phyloP scores from a whole-genome alignment of 35 echinoderm and acorn worm species.

The Holothuria glaberrima region DNA sequence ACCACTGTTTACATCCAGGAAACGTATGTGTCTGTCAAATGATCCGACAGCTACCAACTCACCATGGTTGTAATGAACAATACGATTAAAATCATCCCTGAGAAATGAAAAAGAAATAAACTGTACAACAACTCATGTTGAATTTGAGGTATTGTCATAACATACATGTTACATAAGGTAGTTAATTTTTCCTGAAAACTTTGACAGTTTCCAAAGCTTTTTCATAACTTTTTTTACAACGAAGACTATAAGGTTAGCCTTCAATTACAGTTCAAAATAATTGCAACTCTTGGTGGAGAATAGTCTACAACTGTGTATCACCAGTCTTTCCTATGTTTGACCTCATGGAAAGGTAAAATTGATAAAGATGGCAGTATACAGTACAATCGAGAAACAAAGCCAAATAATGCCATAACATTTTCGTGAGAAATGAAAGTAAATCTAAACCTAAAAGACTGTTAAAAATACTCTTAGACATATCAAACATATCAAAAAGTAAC shows the following conservation, averaged over 20 bases:
- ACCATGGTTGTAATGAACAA: conserved; percentile 94
- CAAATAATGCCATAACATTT: too few relatives aligned
- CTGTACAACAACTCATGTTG: neutral
- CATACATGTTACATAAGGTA: neutral
- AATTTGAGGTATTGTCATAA: too few relatives aligned
- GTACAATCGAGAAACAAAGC: too few relatives aligned
- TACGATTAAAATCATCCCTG: conserved; percentile 89
- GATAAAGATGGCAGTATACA: too few relatives aligned
- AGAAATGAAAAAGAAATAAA: neutral
- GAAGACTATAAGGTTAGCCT: too few relatives aligned
- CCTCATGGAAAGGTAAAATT: neutral
- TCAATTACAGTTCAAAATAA: neutral
- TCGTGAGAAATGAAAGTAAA: too few relatives aligned
- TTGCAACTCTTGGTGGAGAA: neutral
- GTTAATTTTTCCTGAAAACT: neutral
- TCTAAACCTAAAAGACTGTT: too few relatives aligned
- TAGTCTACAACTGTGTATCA: neutral
- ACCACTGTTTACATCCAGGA: conserved; percentile 81
- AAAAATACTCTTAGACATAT: too few relatives aligned
- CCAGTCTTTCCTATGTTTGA: neutral
- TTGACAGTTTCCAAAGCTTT: too few relatives aligned
- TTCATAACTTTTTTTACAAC: too few relatives aligned
- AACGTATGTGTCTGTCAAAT: conserved; percentile 89
- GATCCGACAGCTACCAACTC: conserved; percentile 83
- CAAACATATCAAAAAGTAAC: too few relatives aligned